Conservation (phyloP, 2,113 vertebrate species). For the Periophthalmus modestus region DNA sequence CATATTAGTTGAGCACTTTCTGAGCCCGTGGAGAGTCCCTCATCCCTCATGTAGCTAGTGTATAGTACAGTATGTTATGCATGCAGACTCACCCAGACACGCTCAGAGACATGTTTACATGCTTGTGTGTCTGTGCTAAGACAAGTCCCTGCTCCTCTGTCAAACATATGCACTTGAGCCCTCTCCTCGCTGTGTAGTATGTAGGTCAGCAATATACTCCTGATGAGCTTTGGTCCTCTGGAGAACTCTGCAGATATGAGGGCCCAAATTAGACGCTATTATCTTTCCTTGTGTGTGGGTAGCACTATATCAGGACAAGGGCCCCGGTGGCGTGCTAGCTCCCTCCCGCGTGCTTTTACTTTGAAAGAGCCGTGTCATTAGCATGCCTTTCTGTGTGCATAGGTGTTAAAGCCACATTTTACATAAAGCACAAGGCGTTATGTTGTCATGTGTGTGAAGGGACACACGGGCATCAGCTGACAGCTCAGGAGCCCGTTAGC, state of each 20-base stretch:
- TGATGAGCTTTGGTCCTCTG: slow-evolving; percentile 73
- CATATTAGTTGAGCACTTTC: not conserved
- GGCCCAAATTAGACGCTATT: slow-evolving; percentile 73
- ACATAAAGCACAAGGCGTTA: slow-evolving; percentile 33
- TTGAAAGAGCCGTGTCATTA: slow-evolving; percentile 36
- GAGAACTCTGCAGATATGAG: slow-evolving; percentile 72
- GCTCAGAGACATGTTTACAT: slow-evolving; percentile 25
- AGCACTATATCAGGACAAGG: slow-evolving; percentile 39
- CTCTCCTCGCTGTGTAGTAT: slow-evolving; percentile 37
- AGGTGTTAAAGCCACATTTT: slow-evolving; percentile 47
- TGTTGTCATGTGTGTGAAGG: slow-evolving; percentile 27
- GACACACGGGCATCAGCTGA: slow-evolving; percentile 37
- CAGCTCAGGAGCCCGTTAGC: slow-evolving; percentile 39
- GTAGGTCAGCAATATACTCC: slow-evolving; percentile 74
- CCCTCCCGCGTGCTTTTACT: slow-evolving; percentile 53
- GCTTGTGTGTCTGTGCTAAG: slow-evolving; percentile 26
- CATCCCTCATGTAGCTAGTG: slow-evolving; percentile 1
- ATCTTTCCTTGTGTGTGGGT: slow-evolving; percentile 45
- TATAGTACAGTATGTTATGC: not conserved
- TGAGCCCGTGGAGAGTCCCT: not conserved
- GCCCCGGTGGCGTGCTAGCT: slow-evolving; percentile 44
- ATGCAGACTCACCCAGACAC: slow-evolving; percentile 7
- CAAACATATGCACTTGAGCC: slow-evolving; percentile 27
- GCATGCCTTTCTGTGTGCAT: slow-evolving; percentile 24
- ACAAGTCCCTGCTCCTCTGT: slow-evolving; percentile 13